Base-by-base conservation (phyloP, 37 sponge, comb jelly and placozoan species). In the Halisarca cf. caerulea region DNA sequence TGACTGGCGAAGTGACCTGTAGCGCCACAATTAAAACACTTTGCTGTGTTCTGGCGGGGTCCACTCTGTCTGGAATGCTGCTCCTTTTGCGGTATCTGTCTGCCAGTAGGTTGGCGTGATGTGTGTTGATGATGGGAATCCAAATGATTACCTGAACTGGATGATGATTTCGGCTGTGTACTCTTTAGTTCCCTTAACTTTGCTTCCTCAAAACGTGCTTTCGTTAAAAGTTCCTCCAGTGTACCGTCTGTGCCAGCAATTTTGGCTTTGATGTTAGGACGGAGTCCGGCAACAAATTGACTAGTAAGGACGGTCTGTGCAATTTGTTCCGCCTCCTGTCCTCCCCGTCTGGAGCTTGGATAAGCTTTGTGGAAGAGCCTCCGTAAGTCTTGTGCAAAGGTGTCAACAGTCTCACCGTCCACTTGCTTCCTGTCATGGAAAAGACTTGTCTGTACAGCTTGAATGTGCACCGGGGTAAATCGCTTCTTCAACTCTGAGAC, bases 361-460 rank as follows among this genome's bases (percentile, higher is more conserved):
- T 88, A 88, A 2, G 88, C 88, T 37, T 61, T 64, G 32, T 20
- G 33, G 54, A 47, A 83, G 7, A 88, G 84, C 58, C 66, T 82
- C 24, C 53, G 40, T n/a, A 88, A 43, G 39, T 79, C 88, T 78
- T 88, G 84, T 0, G 88, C 88, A 33, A 60, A 88, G 39, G 75
- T 55, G 33, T 88, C 88, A 2, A 83, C 88, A 0, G 70, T 78
- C 43, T 88, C 88, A 23, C 78, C 79, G 0, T 35, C 59, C 9
- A 55, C 33, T 68, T 88, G 84, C 43, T 58, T 42, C 2, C 83
- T 25, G 24, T 83, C 79, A 60, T 88, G 88, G 80, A 88, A 88
- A 30, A 88, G 35, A 11, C 51, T 47, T 4, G 58, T 82, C 36
- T 79, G 84, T 14, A 88, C 58, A 23, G 84, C 79, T 20, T 64